Percentiles rank a stretch among this genome's conserved stretches.
These are phyloP conservation scores for Promerops cafer DNA, from an alignment of 2,113 vertebrate species.

Conservation along the genomic window DNA sequence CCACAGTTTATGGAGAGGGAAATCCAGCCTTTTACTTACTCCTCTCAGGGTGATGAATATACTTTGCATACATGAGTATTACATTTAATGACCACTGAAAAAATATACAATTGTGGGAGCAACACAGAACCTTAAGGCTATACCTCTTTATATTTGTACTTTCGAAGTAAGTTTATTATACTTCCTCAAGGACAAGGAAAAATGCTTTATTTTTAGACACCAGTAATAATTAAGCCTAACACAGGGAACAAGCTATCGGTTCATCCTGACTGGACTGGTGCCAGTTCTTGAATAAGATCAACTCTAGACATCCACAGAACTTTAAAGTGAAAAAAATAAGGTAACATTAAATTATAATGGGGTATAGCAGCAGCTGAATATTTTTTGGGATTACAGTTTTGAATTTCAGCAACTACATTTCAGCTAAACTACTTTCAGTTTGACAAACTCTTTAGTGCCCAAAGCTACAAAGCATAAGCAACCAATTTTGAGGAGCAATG, in stretches of 20 bases:
- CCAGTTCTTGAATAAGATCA: neutral
- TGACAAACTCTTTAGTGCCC: neutral
- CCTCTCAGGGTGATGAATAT: neutral
- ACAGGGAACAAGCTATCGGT: neutral
- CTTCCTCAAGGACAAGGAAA: neutral
- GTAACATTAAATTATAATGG: neutral
- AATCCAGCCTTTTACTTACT: neutral
- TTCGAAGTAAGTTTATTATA: neutral
- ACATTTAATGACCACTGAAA: neutral
- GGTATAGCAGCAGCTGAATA: neutral
- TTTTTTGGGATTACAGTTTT: neutral
- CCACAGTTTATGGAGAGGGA: neutral
- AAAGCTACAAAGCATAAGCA: neutral
- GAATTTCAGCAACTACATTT: neutral
- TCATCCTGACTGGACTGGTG: neutral
- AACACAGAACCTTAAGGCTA: neutral
- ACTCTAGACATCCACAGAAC: neutral
- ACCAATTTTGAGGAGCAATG: neutral
- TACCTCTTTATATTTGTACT: neutral
- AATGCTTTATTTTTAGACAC: neutral
- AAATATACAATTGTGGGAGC: neutral
- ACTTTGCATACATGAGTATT: neutral
- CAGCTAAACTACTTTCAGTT: neutral
- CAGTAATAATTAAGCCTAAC: neutral
- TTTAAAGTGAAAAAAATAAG: neutral